Base-by-base conservation (phyloP, 2,888 invertebrate species). In the Erebia aethiops region DNA sequence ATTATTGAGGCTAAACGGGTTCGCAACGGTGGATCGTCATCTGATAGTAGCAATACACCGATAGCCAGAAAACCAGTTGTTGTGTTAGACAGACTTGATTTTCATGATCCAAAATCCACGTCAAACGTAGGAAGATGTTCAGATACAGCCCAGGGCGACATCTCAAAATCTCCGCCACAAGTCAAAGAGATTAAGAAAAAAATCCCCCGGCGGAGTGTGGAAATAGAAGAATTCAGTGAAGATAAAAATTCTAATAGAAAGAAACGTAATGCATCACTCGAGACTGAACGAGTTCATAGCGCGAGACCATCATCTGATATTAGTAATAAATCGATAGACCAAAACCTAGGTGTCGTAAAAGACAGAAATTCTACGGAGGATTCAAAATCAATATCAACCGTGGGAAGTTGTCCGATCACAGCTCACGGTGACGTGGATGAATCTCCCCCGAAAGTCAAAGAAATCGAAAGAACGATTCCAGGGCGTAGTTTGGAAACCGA, bases 391-490 rank as follows among this genome's bases (percentile, higher is more conserved):
- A 87, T 91, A 70, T 76, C 77, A 3, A 87, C 88, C 3, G 67
- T 80, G n/a, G 88, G 87, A 2, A 77, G 76, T 13, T 80, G 78
- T 0, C 84, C 82, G 13, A 90, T 91, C 21, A 89, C 82, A 26
- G 91, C 82, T 1, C 90, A 90, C 49, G 88, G 87, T 0, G 84
- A 85, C 58, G 76, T 78, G 0, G 78, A 87, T 14, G 89, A 90
- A 78, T 69, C 71, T 0, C 90, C 91, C 0, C 90, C 89, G 0
- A 77, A 78, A 62, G 69, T 80, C 0, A 75, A 79, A n/a, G 68
- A 78, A 3, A 79, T 88, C 5, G 69, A 72, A 2, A 75, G 85
- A 77, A 71, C 69, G 1, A 70, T 86, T 1, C 67, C 78, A 73
- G 82, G 84, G 0, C 80, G 91, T 26, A 79, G 84, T 67, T 68